Conservation (phyloP, 1,140 invertebrate genomes). For the Ericerus pela region DNA sequence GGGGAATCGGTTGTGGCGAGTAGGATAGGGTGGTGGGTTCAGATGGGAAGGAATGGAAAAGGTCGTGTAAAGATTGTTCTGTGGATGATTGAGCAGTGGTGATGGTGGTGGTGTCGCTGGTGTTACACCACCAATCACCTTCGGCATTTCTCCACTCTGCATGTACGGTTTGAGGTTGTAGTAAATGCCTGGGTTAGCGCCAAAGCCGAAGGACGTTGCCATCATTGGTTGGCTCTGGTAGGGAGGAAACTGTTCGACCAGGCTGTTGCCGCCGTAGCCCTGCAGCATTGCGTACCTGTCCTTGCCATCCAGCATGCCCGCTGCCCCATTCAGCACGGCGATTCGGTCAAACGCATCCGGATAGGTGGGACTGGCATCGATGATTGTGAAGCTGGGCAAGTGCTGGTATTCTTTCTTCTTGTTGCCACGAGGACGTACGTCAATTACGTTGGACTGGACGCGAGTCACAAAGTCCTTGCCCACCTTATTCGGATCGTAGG, state of each 20-base stretch:
- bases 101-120: too few relatives aligned
- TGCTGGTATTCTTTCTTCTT: background rate
- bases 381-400: background rate
- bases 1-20: background rate
- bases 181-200: too few relatives aligned
- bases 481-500: background rate
- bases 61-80: too few relatives aligned
- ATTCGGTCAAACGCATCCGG: background rate
- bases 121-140: too few relatives aligned
- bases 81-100: too few relatives aligned
- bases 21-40: background rate
- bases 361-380: background rate
- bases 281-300: background rate
- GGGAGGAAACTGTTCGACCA: background rate
- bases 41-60: too few relatives aligned
- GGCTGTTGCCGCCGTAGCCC: background rate
- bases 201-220: too few relatives aligned
- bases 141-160: too few relatives aligned
- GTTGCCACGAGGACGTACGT: background rate
- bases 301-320: background rate
- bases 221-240: slow-evolving; percentile 1
- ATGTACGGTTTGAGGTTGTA: too few relatives aligned
- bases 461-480: background rate
- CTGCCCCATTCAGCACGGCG: background rate
- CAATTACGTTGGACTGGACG: background rate